phyloP scores from a whole-genome alignment of 2,113 vertebrate species.

The Indicator indicator region DNA sequence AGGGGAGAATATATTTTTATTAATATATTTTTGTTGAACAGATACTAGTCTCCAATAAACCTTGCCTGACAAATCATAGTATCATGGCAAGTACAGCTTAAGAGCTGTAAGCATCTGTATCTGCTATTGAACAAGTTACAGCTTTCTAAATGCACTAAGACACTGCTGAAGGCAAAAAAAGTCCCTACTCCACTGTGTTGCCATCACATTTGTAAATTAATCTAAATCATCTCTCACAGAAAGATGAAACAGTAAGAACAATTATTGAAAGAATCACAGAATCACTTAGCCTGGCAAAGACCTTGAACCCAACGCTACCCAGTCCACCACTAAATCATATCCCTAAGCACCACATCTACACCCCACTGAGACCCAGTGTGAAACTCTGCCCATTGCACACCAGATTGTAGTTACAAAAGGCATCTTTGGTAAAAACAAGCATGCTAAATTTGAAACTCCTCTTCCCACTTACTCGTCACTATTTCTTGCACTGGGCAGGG shows the following conservation, averaged over 20 bases:
- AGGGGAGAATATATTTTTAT: background rate
- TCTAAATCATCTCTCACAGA: background rate
- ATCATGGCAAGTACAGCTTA: background rate
- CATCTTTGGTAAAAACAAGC: background rate
- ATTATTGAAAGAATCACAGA: background rate
- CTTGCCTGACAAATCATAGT: background rate
- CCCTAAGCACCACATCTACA: background rate
- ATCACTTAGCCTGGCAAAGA: background rate
- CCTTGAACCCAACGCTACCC: background rate
- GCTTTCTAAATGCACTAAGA: background rate
- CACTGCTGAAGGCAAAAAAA: background rate
- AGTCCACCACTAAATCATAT: background rate
- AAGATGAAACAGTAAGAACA: background rate
- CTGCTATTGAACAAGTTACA: background rate
- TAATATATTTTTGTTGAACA: too few relatives aligned
- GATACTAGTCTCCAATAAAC: background rate
- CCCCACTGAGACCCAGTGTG: background rate
- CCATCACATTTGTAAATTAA: background rate
- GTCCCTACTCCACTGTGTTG: background rate
- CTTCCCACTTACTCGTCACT: background rate
- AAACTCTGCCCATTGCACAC: background rate
- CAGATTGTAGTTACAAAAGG: background rate
- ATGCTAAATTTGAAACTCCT: background rate
- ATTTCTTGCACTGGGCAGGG: background rate
- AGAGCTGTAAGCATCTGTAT: background rate